Evolutionary conservation across 2,113 vertebrate genomes (phyloP), one percentile per base, ranked within the genome.

Genomic region (Rhizomys pruinosus): DNA sequence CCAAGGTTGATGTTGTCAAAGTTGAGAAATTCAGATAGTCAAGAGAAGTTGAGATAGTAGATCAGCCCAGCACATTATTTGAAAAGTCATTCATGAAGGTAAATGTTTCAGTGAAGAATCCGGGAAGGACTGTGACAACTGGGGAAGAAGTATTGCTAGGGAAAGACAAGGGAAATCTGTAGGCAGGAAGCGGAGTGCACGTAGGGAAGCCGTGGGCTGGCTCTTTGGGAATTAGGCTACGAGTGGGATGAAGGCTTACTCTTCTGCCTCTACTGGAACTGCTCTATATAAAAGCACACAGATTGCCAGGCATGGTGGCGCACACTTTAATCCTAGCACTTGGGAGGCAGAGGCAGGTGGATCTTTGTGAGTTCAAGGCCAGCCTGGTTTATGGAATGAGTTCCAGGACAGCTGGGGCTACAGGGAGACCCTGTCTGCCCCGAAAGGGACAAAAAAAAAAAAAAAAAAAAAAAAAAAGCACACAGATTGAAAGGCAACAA

Each of bases 11-110:
- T 72, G 66, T 23, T 69, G 57, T 92, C 16, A 20, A 84, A 29
- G 4, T 27, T 92, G 42, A 86, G 71, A 87, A 52, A 74, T 27
- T 2, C 19, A 68, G 47, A 27, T 61, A 78, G 29, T 29, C 77
- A 93, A 84, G 77, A 92, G 63, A 93, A 76, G 44, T 44, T 88
- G 71, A 85, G 72, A 76, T 95, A 72, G 44, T 74, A 85, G 77
- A 77, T 77, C 15, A 10, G 3, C 47, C 47, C 89, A 27, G 20
- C 63, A 42, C 42, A 57, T 34, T 57, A 74, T 59, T n/a, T 27
- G 74, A 68, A 81, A 90, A 47, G 11, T 29, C 76, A 32, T 64
- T 85, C 34, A 66, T 19, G 61, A 72, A 74, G 20, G 34, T 69
- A 64, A 84, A 16, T 47, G 16, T 92, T 87, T 44, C 27, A 64